Base-by-base conservation (phyloP, 2,888 invertebrate genomes). In the Phlogophora meticulosa region DNA sequence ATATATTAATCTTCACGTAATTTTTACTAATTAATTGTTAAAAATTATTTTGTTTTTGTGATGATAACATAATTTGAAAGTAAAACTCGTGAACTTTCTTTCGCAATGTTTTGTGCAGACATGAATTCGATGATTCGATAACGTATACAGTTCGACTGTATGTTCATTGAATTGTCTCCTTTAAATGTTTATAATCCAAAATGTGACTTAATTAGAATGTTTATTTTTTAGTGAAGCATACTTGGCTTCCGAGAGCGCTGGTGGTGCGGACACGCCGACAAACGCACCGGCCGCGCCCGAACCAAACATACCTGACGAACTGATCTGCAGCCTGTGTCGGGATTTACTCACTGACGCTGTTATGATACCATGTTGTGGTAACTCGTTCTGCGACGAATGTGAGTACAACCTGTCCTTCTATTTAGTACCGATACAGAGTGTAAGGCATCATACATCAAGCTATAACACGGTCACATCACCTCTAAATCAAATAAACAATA, bases 351-450 rank as follows among this genome's bases (percentile, higher is more conserved):
- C 97, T 0, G 99, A 99, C 93, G 99, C 99, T 42, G 99, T 99
- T 34, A 98, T 99, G 97, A 99, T 99, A 90, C 99, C 99, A 0
- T 99, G 99, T 91, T 99, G 99, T 92, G 99, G 99, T 4, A 98
- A 98, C 92, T 99, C 99, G 11, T 99, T 99, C 94, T 99, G 99
- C 92, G 99, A 99, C 93, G 99, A 99, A 92, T 99, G 99, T 98
- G 96, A 96, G 97, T 73, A 22, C 7, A 38, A 58, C 11, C 1
- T 17, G 3, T 17, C 17, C 15, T 40, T 20, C n/a, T n/a, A n/a
- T n/a, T n/a, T n/a, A n/a, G n/a, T n/a, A n/a, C n/a, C n/a, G n/a
- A n/a, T n/a, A n/a, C n/a, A n/a, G n/a, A n/a, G n/a, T n/a, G n/a
- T n/a, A n/a, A n/a, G n/a, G n/a, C n/a, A n/a, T n/a, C n/a, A n/a